Percentiles rank a stretch among this genome's conserved stretches.
phyloP scores from a whole-genome alignment of 2,113 vertebrate species.

The Cyphomyrus discorhynchus region DNA sequence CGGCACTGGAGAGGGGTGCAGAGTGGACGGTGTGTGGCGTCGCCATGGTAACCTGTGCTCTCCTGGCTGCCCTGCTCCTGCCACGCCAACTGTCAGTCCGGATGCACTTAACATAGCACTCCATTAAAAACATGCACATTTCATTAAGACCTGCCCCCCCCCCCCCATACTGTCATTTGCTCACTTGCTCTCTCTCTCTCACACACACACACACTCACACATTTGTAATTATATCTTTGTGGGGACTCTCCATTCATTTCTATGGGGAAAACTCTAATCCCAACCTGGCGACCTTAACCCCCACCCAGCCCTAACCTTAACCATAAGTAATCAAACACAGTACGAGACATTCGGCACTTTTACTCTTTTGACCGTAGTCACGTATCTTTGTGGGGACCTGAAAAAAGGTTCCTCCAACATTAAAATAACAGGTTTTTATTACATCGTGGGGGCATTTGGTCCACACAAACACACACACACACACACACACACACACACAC shows the following conservation, averaged over 20 bases:
- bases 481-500: neutral
- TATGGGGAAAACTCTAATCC: neutral
- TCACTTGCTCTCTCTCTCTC: neutral
- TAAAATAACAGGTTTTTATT: neutral
- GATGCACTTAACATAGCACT: neutral
- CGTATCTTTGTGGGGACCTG: neutral
- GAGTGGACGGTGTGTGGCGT: neutral
- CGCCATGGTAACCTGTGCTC: slow-evolving; percentile 31
- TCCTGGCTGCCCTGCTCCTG: neutral
- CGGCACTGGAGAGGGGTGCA: neutral
- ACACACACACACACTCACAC: neutral
- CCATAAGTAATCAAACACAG: neutral
- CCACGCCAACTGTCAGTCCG: neutral
- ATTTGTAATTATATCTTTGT: neutral
- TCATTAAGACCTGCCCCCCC: neutral
- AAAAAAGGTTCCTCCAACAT: too few species aligned
- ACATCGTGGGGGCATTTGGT: neutral
- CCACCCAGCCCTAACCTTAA: neutral
- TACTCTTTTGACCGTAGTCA: neutral
- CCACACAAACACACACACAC: neutral
- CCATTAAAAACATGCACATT: neutral
- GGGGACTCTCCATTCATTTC: neutral
- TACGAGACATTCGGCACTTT: neutral
- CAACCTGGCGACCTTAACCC: neutral
- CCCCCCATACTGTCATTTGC: neutral